phyloP scores from a whole-genome alignment of 2,797 vertebrate species.

The Pteropus rufus region DNA sequence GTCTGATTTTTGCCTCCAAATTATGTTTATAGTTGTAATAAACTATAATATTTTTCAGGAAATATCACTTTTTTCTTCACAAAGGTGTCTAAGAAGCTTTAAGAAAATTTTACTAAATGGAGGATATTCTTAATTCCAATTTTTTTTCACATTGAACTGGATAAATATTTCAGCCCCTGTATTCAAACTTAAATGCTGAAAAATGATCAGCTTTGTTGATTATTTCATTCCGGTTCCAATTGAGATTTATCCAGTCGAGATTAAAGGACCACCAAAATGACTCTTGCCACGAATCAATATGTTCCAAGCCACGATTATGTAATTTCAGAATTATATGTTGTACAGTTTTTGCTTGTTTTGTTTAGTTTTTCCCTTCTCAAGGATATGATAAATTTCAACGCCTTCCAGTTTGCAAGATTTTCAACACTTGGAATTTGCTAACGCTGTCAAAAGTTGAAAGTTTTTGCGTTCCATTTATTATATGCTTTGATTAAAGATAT shows the following conservation, averaged over 20 bases:
- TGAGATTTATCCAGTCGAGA: not conserved
- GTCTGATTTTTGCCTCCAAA: not conserved
- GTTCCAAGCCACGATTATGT: not conserved
- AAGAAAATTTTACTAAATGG: not conserved
- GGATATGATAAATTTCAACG: not conserved
- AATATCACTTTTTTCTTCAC: not conserved
- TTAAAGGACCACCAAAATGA: not conserved
- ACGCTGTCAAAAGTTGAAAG: not conserved
- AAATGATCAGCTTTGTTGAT: not conserved
- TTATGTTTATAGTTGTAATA: not conserved
- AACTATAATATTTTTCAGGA: not conserved
- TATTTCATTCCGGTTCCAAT: not conserved
- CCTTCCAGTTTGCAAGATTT: not conserved
- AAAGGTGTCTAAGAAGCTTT: not conserved
- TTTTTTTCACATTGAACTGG: not conserved
- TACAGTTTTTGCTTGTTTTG: not conserved
- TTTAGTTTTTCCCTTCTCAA: not conserved
- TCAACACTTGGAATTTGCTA: not conserved
- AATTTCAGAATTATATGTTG: not conserved
- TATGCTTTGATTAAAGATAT: not conserved
- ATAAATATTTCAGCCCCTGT: not conserved
- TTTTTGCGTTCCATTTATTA: not conserved
- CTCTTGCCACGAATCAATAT: not conserved
- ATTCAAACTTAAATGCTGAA: not conserved
- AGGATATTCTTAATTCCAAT: not conserved